Percentiles rank a stretch among this genome's conserved stretches.
Evolutionary conservation across 2,113 vertebrate genomes (phyloP).

Genomic region (Podiceps cristatus): DNA sequence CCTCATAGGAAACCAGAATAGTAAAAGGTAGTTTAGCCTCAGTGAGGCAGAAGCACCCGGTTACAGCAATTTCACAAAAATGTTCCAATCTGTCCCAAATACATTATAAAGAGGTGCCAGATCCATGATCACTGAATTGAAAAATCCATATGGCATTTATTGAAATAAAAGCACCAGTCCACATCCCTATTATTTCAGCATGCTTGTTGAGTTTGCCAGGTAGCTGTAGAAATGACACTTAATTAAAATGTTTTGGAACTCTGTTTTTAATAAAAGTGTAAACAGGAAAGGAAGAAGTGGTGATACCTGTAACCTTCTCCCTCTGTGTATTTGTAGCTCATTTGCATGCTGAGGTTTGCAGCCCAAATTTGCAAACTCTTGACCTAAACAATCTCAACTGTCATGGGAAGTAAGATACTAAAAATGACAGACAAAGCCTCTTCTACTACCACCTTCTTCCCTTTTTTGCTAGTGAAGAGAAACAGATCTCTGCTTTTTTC

Average conservation of each 20-base stretch:
- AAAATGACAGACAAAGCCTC: not conserved
- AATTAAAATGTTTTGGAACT: not conserved
- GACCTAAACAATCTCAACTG: not conserved
- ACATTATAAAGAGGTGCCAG: slow-evolving; percentile 8
- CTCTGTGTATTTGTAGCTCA: not conserved
- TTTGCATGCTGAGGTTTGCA: not conserved
- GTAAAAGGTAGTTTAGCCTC: not conserved
- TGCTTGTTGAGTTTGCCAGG: not conserved
- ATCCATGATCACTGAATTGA: not conserved
- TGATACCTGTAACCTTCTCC: not conserved
- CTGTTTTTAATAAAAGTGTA: not conserved
- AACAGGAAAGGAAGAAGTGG: not conserved
- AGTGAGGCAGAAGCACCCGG: not conserved
- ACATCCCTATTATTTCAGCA: not conserved
- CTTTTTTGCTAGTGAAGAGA: not conserved
- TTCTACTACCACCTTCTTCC: not conserved
- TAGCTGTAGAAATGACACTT: not conserved
- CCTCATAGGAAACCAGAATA: not conserved
- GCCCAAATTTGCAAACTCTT: not conserved
- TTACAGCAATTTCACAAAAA: not conserved
- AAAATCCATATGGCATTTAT: slow-evolving; percentile 7
- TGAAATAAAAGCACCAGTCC: not conserved
- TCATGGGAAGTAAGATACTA: not conserved
- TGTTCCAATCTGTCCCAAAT: not conserved
- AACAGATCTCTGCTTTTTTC: not conserved